Evolutionary conservation across 2,797 vertebrate species (phyloP).

Genomic region (Sandelia bainsii): DNA sequence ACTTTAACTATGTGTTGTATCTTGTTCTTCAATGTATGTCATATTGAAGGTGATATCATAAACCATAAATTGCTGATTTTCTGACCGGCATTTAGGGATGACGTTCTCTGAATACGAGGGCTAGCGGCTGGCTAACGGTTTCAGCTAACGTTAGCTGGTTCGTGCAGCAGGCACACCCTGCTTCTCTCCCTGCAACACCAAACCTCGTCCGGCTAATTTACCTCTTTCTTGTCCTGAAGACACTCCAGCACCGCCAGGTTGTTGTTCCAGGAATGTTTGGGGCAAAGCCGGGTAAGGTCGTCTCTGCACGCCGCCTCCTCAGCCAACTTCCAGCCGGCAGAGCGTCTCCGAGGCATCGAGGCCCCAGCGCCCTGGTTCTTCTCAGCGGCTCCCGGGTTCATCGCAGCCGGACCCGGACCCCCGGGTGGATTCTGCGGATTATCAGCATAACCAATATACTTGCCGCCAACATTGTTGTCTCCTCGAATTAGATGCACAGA

Average conservation of each 20-base stretch:
- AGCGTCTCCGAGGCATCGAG: conserved; percentile 76
- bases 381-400: conserved; percentile 58
- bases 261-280: conserved; percentile 96
- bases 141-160: conserved; percentile 50
- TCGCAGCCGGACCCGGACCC: conserved; percentile 51
- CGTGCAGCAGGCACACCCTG: conserved; percentile 68
- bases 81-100: conserved; percentile 21
- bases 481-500: conserved; percentile 52
- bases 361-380: conserved; percentile 73
- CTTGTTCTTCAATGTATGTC: rapidly evolving
- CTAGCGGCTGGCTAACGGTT: conserved; percentile 38
- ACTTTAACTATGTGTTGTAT: rapidly evolving
- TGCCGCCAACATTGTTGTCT: conserved; percentile 30
- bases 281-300: conserved; percentile 93
- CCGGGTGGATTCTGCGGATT: conserved; percentile 42
- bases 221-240: conserved; percentile 96
- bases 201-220: conserved; percentile 42
- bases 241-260: conserved; percentile 97
- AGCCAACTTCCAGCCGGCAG: conserved; percentile 91
- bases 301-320: conserved; percentile 95
- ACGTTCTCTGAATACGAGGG: conserved; percentile 41
- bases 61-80: neutral
- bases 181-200: neutral
- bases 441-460: conserved; percentile 19
- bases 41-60: rapidly evolving